Conservation (phyloP, 1,140 invertebrate genomes). For the Macrosteles quadrilineatus region DNA sequence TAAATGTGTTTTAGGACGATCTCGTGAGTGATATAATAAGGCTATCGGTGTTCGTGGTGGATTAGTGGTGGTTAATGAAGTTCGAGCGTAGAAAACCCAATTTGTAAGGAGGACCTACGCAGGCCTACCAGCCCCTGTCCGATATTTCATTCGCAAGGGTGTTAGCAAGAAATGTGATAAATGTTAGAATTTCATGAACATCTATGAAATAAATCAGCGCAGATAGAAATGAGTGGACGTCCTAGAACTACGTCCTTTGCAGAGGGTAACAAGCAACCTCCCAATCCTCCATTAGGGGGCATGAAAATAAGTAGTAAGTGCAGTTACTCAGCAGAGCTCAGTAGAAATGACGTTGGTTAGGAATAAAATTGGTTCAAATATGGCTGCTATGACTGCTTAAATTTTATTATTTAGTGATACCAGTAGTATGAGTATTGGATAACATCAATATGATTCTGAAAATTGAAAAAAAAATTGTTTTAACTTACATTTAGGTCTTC, state of each 20-base stretch:
- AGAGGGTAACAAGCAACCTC: conserved; percentile 90
- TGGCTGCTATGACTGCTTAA: conserved; percentile 35
- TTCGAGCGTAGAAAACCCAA: conserved; percentile 18
- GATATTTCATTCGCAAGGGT: conserved; percentile 50
- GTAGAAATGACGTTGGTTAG: conserved; percentile 42
- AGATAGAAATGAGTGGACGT: conserved; percentile 83
- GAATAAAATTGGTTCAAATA: conserved; percentile 43
- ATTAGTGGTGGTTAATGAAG: conserved; percentile 27
- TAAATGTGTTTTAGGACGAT: conserved; percentile 23
- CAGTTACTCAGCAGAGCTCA: conserved; percentile 44
- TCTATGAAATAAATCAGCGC: conserved; percentile 44
- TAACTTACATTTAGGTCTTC: no score
- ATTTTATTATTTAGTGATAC: no score
- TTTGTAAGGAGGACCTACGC: conserved; percentile 32
- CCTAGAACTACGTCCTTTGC: conserved; percentile 96
- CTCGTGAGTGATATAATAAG: no score
- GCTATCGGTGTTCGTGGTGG: no score
- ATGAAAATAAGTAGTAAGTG: conserved; percentile 96
- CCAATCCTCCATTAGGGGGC: conserved; percentile 80
- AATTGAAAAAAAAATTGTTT: no score
- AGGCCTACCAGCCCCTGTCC: conserved; percentile 34
- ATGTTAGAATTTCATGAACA: conserved; percentile 58
- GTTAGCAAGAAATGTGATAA: conserved; percentile 68
- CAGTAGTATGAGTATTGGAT: no score
- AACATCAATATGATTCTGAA: no score